These are phyloP conservation scores for Rattus rattus DNA, from an alignment of 2,113 vertebrate genomes.

Conservation along the genomic window DNA sequence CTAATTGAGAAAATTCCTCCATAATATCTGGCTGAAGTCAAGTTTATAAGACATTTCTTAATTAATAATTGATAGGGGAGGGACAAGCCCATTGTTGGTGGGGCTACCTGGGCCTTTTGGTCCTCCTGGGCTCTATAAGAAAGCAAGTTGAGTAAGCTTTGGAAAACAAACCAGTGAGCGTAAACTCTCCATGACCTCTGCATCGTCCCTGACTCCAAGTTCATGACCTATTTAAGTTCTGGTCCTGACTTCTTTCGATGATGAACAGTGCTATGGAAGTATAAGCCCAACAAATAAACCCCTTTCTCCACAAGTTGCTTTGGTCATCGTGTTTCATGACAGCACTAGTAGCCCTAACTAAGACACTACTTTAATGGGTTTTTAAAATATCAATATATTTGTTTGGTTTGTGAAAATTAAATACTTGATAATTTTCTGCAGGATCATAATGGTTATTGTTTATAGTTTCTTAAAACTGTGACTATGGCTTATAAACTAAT, in stretches of 20 bases:
- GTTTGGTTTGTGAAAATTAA: slow-evolving; percentile 21
- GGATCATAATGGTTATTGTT: neutral
- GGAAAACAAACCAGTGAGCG: neutral
- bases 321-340: neutral
- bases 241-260: neutral
- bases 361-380: neutral
- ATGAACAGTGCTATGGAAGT: neutral
- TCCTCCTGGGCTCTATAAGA: neutral
- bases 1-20: neutral
- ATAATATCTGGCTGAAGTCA: neutral
- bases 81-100: neutral
- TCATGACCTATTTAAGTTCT: neutral
- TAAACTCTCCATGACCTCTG: neutral
- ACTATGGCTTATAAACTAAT: neutral
- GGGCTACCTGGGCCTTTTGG: too few relatives aligned
- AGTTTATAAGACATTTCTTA: neutral
- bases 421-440: neutral
- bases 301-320: neutral
- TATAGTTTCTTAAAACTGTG: neutral
- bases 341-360: neutral
- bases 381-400: neutral
- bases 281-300: neutral
- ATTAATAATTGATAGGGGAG: neutral
- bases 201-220: neutral
- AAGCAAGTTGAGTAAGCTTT: neutral